A percentile compares a stretch with the other conserved stretches of the same genome.
These are phyloP conservation scores for Masticophis lateralis DNA, from an alignment of 2,797 vertebrate genomes.

Conservation along the genomic window DNA sequence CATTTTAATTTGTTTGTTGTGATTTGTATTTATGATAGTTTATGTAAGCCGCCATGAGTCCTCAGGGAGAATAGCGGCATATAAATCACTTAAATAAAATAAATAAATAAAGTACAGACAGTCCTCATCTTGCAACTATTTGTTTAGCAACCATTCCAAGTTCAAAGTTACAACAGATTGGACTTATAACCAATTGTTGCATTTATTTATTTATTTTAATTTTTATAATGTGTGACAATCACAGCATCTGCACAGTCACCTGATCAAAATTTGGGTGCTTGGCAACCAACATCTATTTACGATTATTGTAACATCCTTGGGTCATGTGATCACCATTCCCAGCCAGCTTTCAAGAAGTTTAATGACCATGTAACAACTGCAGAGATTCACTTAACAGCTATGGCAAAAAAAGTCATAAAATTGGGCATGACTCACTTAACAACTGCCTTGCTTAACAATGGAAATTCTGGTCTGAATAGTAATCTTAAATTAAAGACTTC, in stretches of 20 bases:
- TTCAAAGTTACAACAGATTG: background rate
- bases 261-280: background rate
- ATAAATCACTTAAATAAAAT: too few relatives aligned
- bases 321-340: background rate
- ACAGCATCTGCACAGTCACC: background rate
- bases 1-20: too few relatives aligned
- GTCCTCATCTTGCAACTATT: background rate
- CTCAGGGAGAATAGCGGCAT: too few relatives aligned
- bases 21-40: too few relatives aligned
- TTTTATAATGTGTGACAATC: background rate
- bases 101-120: background rate
- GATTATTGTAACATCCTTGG: background rate
- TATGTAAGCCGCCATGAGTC: too few relatives aligned
- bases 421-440: background rate
- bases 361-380: background rate
- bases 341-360: background rate
- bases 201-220: background rate
- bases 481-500: background rate
- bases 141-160: background rate
- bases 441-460: background rate
- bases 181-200: background rate
- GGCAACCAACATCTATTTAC: background rate
- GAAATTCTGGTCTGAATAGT: background rate
- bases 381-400: background rate
- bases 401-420: background rate